A percentile compares a stretch with the other conserved stretches of the same genome.
phyloP scores from a whole-genome alignment of 2,888 invertebrate species.

The Phanerotoma sp. region DNA sequence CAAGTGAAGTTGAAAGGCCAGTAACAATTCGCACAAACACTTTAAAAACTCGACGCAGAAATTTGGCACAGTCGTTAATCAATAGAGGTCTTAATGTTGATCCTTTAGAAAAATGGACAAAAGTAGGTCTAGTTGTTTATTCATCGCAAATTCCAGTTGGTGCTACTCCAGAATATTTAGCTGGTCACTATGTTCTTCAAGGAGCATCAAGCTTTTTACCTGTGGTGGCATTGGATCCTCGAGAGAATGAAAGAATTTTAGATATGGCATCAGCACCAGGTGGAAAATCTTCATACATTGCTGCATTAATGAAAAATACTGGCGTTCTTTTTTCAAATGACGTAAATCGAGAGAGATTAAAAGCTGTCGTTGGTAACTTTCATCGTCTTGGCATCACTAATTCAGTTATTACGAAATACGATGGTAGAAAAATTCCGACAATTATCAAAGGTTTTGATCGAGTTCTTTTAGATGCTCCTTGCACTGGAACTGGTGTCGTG shows the following conservation, averaged over 20 bases:
- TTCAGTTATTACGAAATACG: slow-evolving; percentile 83
- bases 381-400: slow-evolving; percentile 96
- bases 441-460: slow-evolving; percentile 92
- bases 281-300: slow-evolving; percentile 97
- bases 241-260: slow-evolving; percentile 90
- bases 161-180: slow-evolving; percentile 98
- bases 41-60: slow-evolving; percentile 86
- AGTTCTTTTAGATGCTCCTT: slow-evolving; percentile 95
- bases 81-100: slow-evolving; percentile 97
- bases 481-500: slow-evolving; percentile 97
- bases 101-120: slow-evolving; percentile 98
- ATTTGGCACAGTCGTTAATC: slow-evolving; percentile 88
- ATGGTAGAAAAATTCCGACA: slow-evolving; percentile 84
- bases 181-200: slow-evolving; percentile 96
- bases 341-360: slow-evolving; percentile 82
- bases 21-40: slow-evolving; percentile 95
- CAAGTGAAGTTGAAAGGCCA: slow-evolving; percentile 93
- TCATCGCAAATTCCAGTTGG: slow-evolving; percentile 95
- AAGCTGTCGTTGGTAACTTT: slow-evolving; percentile 93
- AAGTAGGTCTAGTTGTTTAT: slow-evolving; percentile 95
- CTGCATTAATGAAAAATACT: slow-evolving; percentile 97
- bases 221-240: slow-evolving; percentile 96
- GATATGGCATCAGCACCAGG: slow-evolving; percentile 99
- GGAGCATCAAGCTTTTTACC: slow-evolving; percentile 97
- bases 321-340: slow-evolving; percentile 97